Evolutionary conservation across 2,113 vertebrate species (phyloP).

Genomic region (Anthoscopus minutus): DNA sequence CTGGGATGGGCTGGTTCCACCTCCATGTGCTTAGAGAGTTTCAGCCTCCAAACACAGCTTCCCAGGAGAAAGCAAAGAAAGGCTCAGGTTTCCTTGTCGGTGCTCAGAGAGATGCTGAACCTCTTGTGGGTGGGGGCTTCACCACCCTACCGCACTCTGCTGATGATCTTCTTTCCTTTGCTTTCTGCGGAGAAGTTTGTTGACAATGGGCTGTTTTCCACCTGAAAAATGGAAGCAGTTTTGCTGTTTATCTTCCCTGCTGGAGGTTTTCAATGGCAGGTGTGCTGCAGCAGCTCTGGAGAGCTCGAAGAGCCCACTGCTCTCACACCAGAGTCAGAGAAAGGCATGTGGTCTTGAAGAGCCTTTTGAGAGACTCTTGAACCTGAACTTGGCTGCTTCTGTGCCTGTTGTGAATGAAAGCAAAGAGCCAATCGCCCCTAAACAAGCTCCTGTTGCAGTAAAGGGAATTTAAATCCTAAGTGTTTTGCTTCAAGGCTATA

Average conservation of each 20-base stretch:
- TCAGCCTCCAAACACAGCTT: neutral
- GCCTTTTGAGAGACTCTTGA: neutral
- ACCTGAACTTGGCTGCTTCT: neutral
- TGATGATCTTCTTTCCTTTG: neutral
- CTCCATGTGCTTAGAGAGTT: fast-evolving
- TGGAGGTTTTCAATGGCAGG: neutral
- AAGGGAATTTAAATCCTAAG: neutral
- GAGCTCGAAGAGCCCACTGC: neutral
- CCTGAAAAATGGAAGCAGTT: neutral
- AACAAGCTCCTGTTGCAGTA: neutral
- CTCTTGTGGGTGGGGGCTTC: neutral
- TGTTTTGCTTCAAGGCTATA: neutral
- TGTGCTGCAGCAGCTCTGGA: neutral
- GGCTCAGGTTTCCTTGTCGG: fast-evolving
- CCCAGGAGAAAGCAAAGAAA: neutral
- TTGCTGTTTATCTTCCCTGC: neutral
- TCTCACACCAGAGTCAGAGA: neutral
- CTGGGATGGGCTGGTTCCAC: fast-evolving
- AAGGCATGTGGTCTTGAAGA: neutral
- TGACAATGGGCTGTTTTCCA: neutral
- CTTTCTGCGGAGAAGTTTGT: neutral
- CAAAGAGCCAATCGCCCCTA: fast-evolving
- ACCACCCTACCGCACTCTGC: fast-evolving
- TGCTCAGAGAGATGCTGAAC: neutral
- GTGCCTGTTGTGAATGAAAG: neutral